Percentiles rank a stretch among this genome's conserved stretches.
Conservation (phyloP, 2,113 vertebrate genomes). For the Paralichthys olivaceus region DNA sequence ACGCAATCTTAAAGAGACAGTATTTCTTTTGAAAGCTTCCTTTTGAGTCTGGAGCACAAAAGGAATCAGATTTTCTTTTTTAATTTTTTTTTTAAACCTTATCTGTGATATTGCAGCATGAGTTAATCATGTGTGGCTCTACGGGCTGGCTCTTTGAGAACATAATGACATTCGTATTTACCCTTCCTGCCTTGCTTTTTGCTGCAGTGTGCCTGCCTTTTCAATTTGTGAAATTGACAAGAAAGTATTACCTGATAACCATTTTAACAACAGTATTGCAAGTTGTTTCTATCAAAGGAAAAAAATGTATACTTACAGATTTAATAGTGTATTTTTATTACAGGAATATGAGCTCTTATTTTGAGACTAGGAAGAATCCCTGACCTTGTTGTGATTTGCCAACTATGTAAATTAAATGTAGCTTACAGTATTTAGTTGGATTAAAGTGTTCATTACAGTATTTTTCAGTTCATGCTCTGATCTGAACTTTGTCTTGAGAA, state of each 20-base stretch:
- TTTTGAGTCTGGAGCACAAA: constrained; percentile 56
- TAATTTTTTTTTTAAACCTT: not conserved
- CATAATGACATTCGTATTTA: constrained; percentile 55
- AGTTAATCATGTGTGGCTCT: constrained; percentile 51
- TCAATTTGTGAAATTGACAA: constrained; percentile 89
- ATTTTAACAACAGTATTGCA: constrained; percentile 75
- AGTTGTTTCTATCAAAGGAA: constrained; percentile 71
- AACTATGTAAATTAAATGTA: constrained; percentile 64
- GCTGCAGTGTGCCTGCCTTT: constrained; percentile 81
- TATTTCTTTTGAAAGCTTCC: constrained; percentile 73
- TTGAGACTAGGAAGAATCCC: constrained; percentile 72
- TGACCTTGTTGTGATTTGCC: constrained; percentile 65
- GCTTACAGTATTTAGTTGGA: constrained; percentile 61
- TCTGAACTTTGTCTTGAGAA: constrained; percentile 42
- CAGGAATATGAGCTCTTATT: constrained; percentile 78
- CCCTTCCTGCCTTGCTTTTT: constrained; percentile 79
- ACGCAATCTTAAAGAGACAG: constrained; percentile 79
- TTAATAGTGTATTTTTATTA: constrained; percentile 85
- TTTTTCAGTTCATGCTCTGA: constrained; percentile 53
- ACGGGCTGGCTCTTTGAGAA: constrained; percentile 55
- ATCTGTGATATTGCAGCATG: constrained; percentile 55
- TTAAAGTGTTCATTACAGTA: constrained; percentile 50
- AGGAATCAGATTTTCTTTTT: constrained; percentile 19
- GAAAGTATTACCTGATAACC: constrained; percentile 71
- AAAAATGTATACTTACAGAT: constrained; percentile 75